Conservation (phyloP, 2,888 invertebrate species). For the Trissoscelio sp. region DNA sequence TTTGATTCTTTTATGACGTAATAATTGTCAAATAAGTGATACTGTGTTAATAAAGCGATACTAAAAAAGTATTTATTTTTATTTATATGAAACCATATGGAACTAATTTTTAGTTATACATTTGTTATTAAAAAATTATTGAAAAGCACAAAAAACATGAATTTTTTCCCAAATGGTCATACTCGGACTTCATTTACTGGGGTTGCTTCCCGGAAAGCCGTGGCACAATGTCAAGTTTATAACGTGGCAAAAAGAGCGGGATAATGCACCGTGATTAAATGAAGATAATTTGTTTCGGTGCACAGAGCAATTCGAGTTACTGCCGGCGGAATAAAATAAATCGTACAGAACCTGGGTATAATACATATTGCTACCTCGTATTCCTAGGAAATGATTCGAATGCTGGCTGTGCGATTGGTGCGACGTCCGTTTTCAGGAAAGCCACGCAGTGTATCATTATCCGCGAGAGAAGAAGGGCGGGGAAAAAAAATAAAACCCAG, state of each 20-base stretch:
- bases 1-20: too few species aligned
- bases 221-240: constrained; percentile 51
- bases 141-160: background rate
- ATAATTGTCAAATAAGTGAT: too few species aligned
- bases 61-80: too few species aligned
- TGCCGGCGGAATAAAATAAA: constrained; percentile 54
- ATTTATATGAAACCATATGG: too few species aligned
- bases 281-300: constrained; percentile 53
- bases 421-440: constrained; percentile 77
- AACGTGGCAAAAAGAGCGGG: constrained; percentile 28
- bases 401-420: constrained; percentile 75
- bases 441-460: constrained; percentile 76
- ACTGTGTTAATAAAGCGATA: too few species aligned
- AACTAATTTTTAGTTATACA: too few species aligned
- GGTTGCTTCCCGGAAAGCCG: constrained; percentile 27
- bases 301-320: constrained; percentile 50
- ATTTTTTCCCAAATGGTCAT: background rate
- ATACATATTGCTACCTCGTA: constrained; percentile 56
- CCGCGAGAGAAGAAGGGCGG: constrained; percentile 41
- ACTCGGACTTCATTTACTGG: constrained; percentile 11
- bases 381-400: constrained; percentile 75
- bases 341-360: constrained; percentile 46
- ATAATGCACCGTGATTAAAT: constrained; percentile 61
- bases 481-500: constrained; percentile 2
- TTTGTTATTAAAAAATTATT: too few species aligned